A percentile compares a stretch with the other conserved stretches of the same genome.
Evolutionary conservation across 2,888 invertebrate species (phyloP).

Genomic region (Drosophila mayaguana): DNA sequence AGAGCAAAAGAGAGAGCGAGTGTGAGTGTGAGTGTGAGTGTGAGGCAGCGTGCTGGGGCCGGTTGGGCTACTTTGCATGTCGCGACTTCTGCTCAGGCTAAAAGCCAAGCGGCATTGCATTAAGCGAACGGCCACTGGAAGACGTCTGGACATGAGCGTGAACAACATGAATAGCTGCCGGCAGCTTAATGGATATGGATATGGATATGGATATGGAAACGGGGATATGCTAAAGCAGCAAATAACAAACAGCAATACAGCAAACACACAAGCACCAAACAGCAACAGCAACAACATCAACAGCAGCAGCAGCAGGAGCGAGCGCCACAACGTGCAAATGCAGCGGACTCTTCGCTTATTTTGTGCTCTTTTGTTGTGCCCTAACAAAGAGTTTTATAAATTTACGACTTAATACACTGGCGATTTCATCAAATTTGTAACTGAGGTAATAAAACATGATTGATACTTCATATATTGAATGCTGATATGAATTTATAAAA

Average conservation of each 20-base stretch:
- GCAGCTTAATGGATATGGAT: conserved; percentile 76
- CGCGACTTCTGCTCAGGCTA: conserved; percentile 27
- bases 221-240: conserved; percentile 48
- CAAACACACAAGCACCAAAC: too few relatives aligned
- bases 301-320: conserved; percentile 20
- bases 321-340: conserved; percentile 51
- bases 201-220: conserved; percentile 46
- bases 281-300: conserved; percentile 23
- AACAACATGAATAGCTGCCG: conserved; percentile 79
- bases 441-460: not conserved
- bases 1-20: conserved; percentile 14
- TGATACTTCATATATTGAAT: not conserved
- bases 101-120: conserved; percentile 57
- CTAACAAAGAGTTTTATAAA: conserved; percentile 11
- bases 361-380: conserved; percentile 23
- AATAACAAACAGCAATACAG: conserved; percentile 38
- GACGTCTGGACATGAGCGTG: conserved; percentile 75
- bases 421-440: not conserved
- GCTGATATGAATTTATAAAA: not conserved
- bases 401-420: not conserved
- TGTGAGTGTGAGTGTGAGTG: conserved; percentile 20
- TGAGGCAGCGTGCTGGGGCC: not conserved
- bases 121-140: conserved; percentile 68
- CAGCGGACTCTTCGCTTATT: conserved; percentile 41
- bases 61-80: conserved; percentile 54